Conservation (phyloP, 1,140 invertebrate species). For the Bombyx mandarina region DNA sequence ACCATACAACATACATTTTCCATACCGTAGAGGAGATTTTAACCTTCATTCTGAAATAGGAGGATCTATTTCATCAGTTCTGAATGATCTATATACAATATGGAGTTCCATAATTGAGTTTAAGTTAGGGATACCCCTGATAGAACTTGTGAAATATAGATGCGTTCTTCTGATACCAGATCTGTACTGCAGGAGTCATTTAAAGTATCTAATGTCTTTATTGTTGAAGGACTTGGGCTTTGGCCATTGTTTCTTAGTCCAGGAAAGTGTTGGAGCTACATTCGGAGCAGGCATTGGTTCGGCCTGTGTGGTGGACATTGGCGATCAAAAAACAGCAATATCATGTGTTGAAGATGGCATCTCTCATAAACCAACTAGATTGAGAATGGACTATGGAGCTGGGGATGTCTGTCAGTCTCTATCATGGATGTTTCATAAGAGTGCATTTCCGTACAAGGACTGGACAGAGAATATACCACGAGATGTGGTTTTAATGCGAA, state of each 20-base stretch:
- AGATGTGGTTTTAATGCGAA: constrained; percentile 83
- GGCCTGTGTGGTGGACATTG: constrained; percentile 96
- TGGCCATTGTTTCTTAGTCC: constrained; percentile 89
- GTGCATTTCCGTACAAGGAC: constrained; percentile 89
- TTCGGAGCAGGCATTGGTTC: constrained; percentile 93
- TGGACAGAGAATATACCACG: constrained; percentile 80
- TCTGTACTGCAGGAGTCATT: constrained; percentile 89
- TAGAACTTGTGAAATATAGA: constrained; percentile 86
- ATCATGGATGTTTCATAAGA: constrained; percentile 88
- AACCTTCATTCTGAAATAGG: constrained; percentile 88
- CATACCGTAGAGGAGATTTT: constrained; percentile 87
- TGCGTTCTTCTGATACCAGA: constrained; percentile 92
- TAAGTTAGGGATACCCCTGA: constrained; percentile 82
- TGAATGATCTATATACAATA: constrained; percentile 89
- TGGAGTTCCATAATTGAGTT: constrained; percentile 87
- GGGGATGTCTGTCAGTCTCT: constrained; percentile 90
- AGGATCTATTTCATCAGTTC: constrained; percentile 85
- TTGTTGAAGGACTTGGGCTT: constrained; percentile 89
- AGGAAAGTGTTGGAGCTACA: constrained; percentile 90
- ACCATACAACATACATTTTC: constrained; percentile 91
- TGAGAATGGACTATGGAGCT: constrained; percentile 89
- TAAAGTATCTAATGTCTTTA: constrained; percentile 88
- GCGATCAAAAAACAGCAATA: constrained; percentile 95
- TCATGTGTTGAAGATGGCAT: constrained; percentile 97
- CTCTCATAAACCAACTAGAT: constrained; percentile 88